Conservation (phyloP, 2,888 invertebrate species). For the Hemicrepidius hirtus region DNA sequence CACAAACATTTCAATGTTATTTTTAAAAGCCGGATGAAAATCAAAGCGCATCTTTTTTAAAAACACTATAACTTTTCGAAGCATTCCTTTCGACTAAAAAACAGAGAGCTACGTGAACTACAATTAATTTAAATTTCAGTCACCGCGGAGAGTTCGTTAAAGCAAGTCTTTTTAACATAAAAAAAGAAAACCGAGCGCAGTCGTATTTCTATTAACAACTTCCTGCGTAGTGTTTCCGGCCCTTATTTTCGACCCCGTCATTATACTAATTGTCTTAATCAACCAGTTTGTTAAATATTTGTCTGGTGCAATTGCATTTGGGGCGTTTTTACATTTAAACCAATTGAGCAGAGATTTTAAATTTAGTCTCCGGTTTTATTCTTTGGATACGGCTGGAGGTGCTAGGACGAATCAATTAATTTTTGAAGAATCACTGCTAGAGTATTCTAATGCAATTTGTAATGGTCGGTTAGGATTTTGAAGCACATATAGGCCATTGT, state of each 20-base stretch:
- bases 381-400: background rate
- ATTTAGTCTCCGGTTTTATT: background rate
- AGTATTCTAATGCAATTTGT: constrained; percentile 5
- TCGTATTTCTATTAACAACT: constrained; percentile 43
- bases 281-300: constrained; percentile 32
- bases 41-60: constrained; percentile 31
- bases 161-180: constrained; percentile 20
- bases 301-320: constrained; percentile 14
- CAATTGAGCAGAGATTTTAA: background rate
- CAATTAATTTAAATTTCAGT: constrained; percentile 29
- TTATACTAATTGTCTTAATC: constrained; percentile 35
- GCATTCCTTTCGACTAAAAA: constrained; percentile 5
- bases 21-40: constrained; percentile 49
- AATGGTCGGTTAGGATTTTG: constrained; percentile 10
- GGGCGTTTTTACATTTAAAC: background rate
- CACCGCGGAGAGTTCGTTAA: background rate
- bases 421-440: background rate
- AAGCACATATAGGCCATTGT: constrained; percentile 19
- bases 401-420: background rate
- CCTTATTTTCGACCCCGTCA: constrained; percentile 34
- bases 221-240: constrained; percentile 43
- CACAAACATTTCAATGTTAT: constrained; percentile 47
- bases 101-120: background rate
- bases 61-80: constrained; percentile 28
- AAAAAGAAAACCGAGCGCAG: constrained; percentile 21